A percentile compares a stretch with the other conserved stretches of the same genome.
Conservation (phyloP, 2,888 invertebrate species). For the Alloplasta piceator region DNA sequence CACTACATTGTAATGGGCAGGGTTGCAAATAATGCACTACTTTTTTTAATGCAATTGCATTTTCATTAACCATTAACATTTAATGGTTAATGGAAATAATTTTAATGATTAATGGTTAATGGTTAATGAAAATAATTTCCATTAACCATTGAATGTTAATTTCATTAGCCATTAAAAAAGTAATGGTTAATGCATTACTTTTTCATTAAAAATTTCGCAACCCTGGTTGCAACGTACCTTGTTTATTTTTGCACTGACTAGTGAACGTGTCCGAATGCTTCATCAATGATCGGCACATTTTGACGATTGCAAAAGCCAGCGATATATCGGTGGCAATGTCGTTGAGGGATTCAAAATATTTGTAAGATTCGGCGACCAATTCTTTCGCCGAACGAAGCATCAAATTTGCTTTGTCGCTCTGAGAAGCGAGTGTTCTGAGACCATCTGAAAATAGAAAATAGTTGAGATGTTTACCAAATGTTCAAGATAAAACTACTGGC, state of each 20-base stretch:
- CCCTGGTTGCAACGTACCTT: slow-evolving; percentile 75
- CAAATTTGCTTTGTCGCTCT: slow-evolving; percentile 73
- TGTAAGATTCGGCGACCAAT: slow-evolving; percentile 80
- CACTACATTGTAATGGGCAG: no score
- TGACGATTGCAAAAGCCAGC: slow-evolving; percentile 78
- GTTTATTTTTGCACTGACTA: slow-evolving; percentile 74
- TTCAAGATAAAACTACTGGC: not conserved
- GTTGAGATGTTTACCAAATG: not conserved
- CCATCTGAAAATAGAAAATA: slow-evolving; percentile 72
- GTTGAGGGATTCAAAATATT: slow-evolving; percentile 80
- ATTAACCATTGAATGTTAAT: no score
- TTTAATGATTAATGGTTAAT: no score
- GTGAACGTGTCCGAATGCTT: slow-evolving; percentile 77
- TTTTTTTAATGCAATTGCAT: no score
- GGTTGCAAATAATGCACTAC: no score
- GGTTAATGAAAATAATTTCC: no score
- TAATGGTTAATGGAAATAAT: no score
- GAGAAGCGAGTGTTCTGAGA: slow-evolving; percentile 76
- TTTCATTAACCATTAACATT: no score
- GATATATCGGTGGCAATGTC: slow-evolving; percentile 80
- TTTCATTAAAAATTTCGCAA: no score
- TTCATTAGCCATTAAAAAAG: no score
- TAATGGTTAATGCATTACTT: no score
- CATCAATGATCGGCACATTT: slow-evolving; percentile 78
- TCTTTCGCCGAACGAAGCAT: slow-evolving; percentile 77